Conservation (phyloP, 2,797 vertebrate genomes). For the Rhynchotus rufescens region DNA sequence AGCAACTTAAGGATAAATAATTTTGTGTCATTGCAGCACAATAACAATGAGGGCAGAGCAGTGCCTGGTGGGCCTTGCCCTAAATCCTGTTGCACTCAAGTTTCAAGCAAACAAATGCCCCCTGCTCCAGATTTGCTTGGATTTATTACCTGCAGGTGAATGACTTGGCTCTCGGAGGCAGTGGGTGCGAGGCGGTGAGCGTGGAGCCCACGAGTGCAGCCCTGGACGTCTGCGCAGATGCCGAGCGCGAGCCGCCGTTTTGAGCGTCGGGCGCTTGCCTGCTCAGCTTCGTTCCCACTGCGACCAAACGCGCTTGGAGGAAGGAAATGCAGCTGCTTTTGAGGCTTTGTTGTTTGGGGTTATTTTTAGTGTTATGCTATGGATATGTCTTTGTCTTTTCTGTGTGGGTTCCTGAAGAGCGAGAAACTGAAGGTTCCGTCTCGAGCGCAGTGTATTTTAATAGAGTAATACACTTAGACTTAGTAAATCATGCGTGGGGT, state of each 20-base stretch:
- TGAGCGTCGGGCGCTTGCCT: background rate
- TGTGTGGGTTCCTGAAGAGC: background rate
- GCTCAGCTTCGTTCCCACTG: background rate
- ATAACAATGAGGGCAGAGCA: conserved; percentile 7
- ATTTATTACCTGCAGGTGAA: conserved; percentile 74
- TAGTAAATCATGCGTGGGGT: background rate
- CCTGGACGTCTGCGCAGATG: conserved; percentile 15
- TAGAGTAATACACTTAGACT: background rate
- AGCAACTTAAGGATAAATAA: conserved; percentile 59
- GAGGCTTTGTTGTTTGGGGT: background rate
- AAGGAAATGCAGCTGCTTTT: background rate
- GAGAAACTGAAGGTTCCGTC: background rate
- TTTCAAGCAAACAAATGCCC: background rate
- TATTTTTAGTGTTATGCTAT: conserved; percentile 10
- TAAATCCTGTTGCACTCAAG: conserved; percentile 41
- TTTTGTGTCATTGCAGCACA: conserved; percentile 47
- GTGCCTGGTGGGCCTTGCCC: conserved; percentile 19
- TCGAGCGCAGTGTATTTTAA: background rate
- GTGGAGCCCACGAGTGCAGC: background rate
- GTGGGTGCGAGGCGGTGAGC: conserved; percentile 28
- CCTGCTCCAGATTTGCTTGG: conserved; percentile 10
- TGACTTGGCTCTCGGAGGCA: conserved; percentile 68
- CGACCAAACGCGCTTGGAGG: background rate
- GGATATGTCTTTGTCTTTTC: background rate
- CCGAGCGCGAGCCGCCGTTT: conserved; percentile 38